Conservation (phyloP, 2,888 invertebrate genomes). For the Papilio demoleus region DNA sequence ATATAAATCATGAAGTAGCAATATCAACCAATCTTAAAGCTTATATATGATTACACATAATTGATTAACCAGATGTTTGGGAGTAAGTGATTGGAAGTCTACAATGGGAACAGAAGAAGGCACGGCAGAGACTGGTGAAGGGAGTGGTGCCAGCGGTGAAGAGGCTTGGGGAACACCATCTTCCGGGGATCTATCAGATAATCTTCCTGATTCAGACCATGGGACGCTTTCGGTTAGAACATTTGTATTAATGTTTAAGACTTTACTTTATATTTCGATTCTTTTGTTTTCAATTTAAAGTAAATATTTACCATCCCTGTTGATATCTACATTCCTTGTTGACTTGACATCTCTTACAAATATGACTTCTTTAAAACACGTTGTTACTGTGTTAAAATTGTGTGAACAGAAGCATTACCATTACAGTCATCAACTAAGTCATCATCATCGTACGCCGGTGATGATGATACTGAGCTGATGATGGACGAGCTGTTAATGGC, state of each 20-base stretch:
- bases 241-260: neutral
- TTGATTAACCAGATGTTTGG: slow-evolving; percentile 64
- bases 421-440: slow-evolving; percentile 86
- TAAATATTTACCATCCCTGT: too few relatives aligned
- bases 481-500: slow-evolving; percentile 92
- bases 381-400: slow-evolving; percentile 29
- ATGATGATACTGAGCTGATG: slow-evolving; percentile 91
- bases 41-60: neutral
- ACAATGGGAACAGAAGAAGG: slow-evolving; percentile 85
- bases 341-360: too few relatives aligned
- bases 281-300: too few relatives aligned
- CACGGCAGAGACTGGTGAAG: slow-evolving; percentile 86
- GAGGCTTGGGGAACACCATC: slow-evolving; percentile 96
- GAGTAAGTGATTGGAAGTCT: slow-evolving; percentile 84
- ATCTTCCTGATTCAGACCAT: slow-evolving; percentile 87
- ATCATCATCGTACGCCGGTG: slow-evolving; percentile 86
- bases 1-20: neutral
- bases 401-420: slow-evolving; percentile 43
- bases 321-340: too few relatives aligned
- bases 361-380: neutral
- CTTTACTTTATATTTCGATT: too few relatives aligned
- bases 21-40: neutral
- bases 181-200: slow-evolving; percentile 92
- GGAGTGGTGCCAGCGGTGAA: slow-evolving; percentile 93
- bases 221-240: slow-evolving; percentile 85